phyloP scores from a whole-genome alignment of 2,113 vertebrate species.

The Tragelaphus scriptus region DNA sequence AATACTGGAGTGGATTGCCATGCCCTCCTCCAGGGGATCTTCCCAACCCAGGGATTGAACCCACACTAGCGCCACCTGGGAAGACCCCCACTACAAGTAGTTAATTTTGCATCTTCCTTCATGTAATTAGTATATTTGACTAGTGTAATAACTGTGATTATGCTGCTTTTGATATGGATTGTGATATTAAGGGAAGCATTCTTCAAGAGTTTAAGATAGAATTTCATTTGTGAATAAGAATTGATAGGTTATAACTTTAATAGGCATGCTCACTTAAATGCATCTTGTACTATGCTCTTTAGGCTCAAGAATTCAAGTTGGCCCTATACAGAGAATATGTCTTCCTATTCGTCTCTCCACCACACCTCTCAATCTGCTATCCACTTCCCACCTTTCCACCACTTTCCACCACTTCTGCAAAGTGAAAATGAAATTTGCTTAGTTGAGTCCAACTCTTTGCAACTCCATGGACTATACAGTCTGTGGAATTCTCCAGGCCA shows the following conservation, averaged over 20 bases:
- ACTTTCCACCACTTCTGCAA: background rate
- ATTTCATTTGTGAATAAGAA: slow-evolving; percentile 32
- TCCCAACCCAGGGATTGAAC: background rate
- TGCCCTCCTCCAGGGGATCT: background rate
- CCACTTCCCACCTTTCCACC: background rate
- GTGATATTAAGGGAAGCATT: slow-evolving; percentile 9
- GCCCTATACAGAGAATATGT: background rate
- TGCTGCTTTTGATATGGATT: slow-evolving; percentile 14
- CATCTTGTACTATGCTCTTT: background rate
- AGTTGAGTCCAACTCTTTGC: background rate
- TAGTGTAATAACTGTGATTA: background rate
- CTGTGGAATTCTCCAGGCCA: background rate
- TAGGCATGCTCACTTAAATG: background rate
- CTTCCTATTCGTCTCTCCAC: background rate
- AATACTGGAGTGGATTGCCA: background rate
- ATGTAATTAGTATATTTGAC: background rate
- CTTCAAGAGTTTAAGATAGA: background rate
- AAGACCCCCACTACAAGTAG: background rate
- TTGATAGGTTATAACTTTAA: background rate
- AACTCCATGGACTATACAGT: background rate
- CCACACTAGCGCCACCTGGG: background rate
- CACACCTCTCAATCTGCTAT: background rate
- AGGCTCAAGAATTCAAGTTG: background rate
- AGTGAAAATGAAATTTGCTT: background rate
- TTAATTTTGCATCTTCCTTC: slow-evolving; percentile 31